Conservation (phyloP, 2,797 vertebrate genomes). For the Lithobates pipiens region DNA sequence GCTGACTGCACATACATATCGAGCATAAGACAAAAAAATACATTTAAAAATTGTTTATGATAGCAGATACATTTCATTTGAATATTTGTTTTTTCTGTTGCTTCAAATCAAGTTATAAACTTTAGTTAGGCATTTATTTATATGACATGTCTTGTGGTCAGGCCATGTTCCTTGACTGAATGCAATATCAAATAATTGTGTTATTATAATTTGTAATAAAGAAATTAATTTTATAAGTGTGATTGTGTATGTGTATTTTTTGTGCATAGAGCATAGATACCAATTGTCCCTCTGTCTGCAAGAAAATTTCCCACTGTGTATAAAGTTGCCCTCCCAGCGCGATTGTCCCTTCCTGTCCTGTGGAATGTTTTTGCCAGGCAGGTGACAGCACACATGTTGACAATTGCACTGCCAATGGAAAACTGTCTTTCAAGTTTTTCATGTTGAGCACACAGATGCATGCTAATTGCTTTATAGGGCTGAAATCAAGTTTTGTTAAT, state of each 20-base stretch:
- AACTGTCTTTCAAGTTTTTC: neutral
- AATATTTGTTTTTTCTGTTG: neutral
- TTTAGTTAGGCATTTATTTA: neutral
- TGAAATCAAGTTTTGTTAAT: neutral
- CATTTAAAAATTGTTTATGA: neutral
- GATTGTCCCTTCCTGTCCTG: neutral
- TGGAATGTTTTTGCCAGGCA: neutral
- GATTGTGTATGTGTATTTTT: too few relatives aligned
- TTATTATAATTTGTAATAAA: too few relatives aligned
- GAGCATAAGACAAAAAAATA: neutral
- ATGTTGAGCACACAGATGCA: neutral
- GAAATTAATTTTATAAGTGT: too few relatives aligned
- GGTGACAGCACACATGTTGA: neutral
- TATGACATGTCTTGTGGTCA: neutral
- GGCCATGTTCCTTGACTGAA: neutral
- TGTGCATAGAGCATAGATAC: too few relatives aligned
- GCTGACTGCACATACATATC: slow-evolving; percentile 1
- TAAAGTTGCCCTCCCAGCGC: too few relatives aligned
- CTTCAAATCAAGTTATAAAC: neutral
- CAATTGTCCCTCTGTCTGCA: too few relatives aligned
- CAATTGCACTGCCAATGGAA: neutral
- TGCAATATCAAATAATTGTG: too few relatives aligned
- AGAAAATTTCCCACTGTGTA: too few relatives aligned
- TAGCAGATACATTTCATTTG: neutral
- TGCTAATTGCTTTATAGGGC: neutral